Evolutionary conservation across 2,113 vertebrate species (phyloP), one percentile per base, ranked within the genome.

Genomic region (Actinemys pallida): DNA sequence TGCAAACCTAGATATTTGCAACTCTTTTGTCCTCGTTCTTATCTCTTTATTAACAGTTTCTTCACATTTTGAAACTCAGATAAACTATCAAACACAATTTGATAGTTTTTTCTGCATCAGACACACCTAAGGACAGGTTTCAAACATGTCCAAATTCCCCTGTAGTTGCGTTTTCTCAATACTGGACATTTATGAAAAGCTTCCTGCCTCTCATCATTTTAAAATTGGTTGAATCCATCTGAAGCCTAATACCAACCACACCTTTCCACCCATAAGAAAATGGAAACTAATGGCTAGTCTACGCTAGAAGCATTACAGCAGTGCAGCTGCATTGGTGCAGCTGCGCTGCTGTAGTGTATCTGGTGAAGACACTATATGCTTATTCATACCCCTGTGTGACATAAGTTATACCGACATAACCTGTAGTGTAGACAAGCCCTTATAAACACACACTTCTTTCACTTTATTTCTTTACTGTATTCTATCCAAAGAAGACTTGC

Each of bases 111-210:
- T 91, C 85, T 84, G 81, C 47, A 39, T 3, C 80, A 54, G 19
- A 89, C 84, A 88, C 27, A 52, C 87, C 92, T 79, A 93, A 84
- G 92, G 42, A 54, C 90, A 57, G 89, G 35, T 86, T 96, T 83
- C 83, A 83, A 69, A 81, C 22, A 47, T 76, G 50, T 72, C 31
- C 16, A 47, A 76, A 92, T 82, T 94, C 57, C 75, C 80, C 76
- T 81, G 81, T 10, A 93, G 83, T 42, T 84, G 79, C 1, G 90
- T 86, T 86, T 62, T 39, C 57, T 54, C 14, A 50, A 94, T 42
- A 80, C 59, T 88, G 79, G 22, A 31, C 62, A 84, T n/a, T 5
- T 57, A 78, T 25, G 16, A 93, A 96, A 96, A 87, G 29, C 39
- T 27, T 47, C 52, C 56, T 84, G 86, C 62, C 91, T 88, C 85